A percentile compares a stretch with the other conserved stretches of the same genome.
Evolutionary conservation across 2,797 vertebrate species (phyloP).

Genomic region (Oreonectes daqikongensis): DNA sequence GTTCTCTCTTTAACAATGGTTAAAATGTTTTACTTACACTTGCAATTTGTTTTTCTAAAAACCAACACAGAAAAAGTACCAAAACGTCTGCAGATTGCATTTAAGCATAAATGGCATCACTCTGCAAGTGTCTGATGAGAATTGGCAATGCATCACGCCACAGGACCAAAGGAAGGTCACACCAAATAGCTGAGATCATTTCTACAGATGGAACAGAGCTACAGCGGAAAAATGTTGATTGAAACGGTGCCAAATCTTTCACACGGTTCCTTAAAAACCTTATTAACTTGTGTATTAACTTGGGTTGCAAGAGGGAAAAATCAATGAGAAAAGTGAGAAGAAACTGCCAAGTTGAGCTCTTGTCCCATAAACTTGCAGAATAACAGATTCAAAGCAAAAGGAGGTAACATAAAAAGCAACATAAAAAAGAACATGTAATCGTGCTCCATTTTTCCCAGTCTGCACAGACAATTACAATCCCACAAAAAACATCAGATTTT

Average conservation of each 20-base stretch:
- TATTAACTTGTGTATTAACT: constrained; percentile 31
- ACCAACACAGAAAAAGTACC: not conserved
- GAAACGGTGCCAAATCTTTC: constrained; percentile 46
- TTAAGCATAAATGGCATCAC: not conserved
- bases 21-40: not conserved
- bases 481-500: not conserved
- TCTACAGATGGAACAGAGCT: constrained; percentile 47
- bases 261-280: constrained; percentile 49
- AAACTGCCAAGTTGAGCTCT: constrained; percentile 65
- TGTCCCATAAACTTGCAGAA: constrained; percentile 42
- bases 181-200: constrained; percentile 25
- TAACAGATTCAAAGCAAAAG: constrained; percentile 39
- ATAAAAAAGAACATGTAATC: constrained; percentile 30
- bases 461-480: constrained; percentile 5
- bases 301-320: constrained; percentile 22
- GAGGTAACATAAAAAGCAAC: constrained; percentile 23
- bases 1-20: not conserved
- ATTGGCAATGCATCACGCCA: constrained; percentile 19
- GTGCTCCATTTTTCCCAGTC: constrained; percentile 13
- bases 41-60: no score
- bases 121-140: constrained; percentile 18
- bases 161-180: constrained; percentile 39
- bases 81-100: not conserved
- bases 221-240: constrained; percentile 32
- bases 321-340: constrained; percentile 49